Conservation (phyloP, 1,140 invertebrate species). For the Trichonephila clavipes region DNA sequence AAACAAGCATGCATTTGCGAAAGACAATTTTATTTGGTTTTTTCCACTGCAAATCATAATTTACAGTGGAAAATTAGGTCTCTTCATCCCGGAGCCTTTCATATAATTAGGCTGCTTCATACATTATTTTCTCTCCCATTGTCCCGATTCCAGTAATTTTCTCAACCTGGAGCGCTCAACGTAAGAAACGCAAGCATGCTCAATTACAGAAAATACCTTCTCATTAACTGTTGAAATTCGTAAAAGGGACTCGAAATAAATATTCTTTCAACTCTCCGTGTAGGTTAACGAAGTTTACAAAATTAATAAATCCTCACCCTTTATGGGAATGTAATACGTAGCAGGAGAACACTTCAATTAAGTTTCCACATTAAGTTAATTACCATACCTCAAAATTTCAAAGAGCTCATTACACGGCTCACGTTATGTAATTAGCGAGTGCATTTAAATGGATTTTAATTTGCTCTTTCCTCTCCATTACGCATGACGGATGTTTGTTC, state of each 20-base stretch:
- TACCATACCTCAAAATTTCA: conserved; percentile 28
- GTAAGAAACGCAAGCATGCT: background rate
- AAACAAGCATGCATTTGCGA: no score
- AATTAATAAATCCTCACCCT: conserved; percentile 26
- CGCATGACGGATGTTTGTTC: conserved; percentile 32
- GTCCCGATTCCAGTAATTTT: no score
- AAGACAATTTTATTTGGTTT: no score
- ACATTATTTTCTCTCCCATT: no score
- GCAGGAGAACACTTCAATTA: conserved; percentile 8
- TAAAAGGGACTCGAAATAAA: conserved; percentile 6
- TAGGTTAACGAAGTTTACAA: conserved; percentile 26
- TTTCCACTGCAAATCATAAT: no score
- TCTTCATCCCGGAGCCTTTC: no score
- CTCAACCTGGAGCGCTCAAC: no score
- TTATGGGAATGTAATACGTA: conserved; percentile 6
- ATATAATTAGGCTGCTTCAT: no score
- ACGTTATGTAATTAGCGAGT: conserved; percentile 23
- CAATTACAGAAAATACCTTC: conserved; percentile 18
- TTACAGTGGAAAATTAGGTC: no score
- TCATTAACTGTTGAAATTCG: conserved; percentile 6
- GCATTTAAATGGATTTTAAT: conserved; percentile 31
- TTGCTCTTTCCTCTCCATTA: conserved; percentile 41
- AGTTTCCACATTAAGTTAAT: conserved; percentile 12
- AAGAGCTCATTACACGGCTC: conserved; percentile 31
- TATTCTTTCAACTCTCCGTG: background rate